Evolutionary conservation across 2,113 vertebrate genomes (phyloP), one percentile per base, ranked within the genome.

Genomic region (Pterocles orientalis): DNA sequence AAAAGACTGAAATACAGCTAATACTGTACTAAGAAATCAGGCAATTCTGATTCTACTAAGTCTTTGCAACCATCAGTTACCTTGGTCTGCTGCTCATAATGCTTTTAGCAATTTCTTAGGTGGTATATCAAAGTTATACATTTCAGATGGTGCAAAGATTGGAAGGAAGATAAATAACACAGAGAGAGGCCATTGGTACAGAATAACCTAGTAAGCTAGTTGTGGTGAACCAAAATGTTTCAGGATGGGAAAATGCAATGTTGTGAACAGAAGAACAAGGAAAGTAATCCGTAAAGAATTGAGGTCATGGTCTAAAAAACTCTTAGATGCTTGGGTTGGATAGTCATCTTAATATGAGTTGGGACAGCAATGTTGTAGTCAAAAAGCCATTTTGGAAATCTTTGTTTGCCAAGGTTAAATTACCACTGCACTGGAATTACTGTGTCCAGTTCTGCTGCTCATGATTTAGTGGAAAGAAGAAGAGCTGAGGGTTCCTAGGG

Each of bases 281-380:
- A 92, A 96, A 97, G 77, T 70, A 95, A 94, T 95, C 81, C 89
- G 71, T 88, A 75, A 97, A 94, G 93, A 95, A 97, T 95, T 94
- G 94, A 96, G 95, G 95, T 92, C 94, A 94, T 50, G 91, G 83
- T 92, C 83, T 95, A 81, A 95, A 95, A 95, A 92, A 84, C 47
- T 48, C 69, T 92, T 78, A 95, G 73, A 92, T 95, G 77, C 61
- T 86, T 89, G 69, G 91, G 77, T 13, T 86, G 89, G 34, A 86
- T 45, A 94, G 86, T 95, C 89, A 96, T 39, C 53, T 82, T 94
- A 75, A 89, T 92, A 81, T 53, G 89, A 89, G 57, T 71, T 89
- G 77, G 86, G 86, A 89, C 43, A 94, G 57, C 2, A 5, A 89
- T 53, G 61, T 31, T 87, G 34, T 41, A 94, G 93, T 87, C 88